Base-by-base conservation (phyloP, 2,113 vertebrate genomes). In the Heliornis fulica region DNA sequence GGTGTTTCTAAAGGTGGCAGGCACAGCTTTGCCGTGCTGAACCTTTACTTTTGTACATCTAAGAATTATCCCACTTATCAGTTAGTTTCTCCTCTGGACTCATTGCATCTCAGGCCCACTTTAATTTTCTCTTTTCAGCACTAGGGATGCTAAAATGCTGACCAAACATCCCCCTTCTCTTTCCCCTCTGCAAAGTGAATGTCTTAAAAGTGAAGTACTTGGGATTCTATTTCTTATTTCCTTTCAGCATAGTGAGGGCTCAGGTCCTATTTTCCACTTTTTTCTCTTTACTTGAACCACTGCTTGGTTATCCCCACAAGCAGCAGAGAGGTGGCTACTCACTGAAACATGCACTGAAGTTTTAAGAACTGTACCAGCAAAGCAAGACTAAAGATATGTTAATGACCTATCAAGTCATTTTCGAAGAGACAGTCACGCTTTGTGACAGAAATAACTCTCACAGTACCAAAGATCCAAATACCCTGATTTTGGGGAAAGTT, bases 381-480 rank as follows among this genome's bases (percentile, higher is more conserved):
- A 64, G 29, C 20, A 91, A 82, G 13, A 78, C 25, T 85, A 56
- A 79, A 85, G 40, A 91, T 64, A 65, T 70, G 61, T 46, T 93
- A 96, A 96, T 68, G 46, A 86, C 46, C 81, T 68, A 93, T 71
- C 66, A 91, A 80, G 66, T 86, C 51, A 53, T 56, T 86, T 91
- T 22, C 48, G 80, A 83, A 75, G 60, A 88, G 80, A 63, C 18
- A 75, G 80, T 93, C 84, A 86, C 56, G 28, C 71, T 86, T 83
- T 91, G 41, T 6, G 7, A 89, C 76, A 79, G 90, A 93, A 94
- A 86, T 91, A 96, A 75, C 76, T 78, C 41, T 53, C 71, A 34
- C 32, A 38, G 38, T 61, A 65, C 40, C 80, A 65, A 81, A 77
- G 56, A 86, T 78, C 80, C 66, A 91, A 96, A 86, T 31, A 83